Evolutionary conservation across 2,113 vertebrate species (phyloP).

Genomic region (Trichomycterus rosablanca): DNA sequence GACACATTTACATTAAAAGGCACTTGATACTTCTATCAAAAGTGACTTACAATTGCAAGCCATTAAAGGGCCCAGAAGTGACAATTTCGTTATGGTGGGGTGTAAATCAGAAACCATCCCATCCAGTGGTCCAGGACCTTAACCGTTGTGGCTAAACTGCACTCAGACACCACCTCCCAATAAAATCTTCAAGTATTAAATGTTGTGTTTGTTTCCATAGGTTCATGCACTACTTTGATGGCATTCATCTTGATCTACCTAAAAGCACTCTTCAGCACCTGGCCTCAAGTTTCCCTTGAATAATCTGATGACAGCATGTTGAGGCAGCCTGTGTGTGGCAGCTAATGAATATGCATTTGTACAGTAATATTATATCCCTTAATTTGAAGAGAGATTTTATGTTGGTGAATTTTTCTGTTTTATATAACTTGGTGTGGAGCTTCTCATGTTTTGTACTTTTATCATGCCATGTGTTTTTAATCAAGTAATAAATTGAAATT

Average conservation of each 20-base stretch:
- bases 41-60: too few species aligned
- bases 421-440: constrained; percentile 13
- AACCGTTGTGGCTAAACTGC: too few species aligned
- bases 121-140: too few species aligned
- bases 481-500: constrained; percentile 46
- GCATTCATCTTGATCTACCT: constrained; percentile 81
- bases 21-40: too few species aligned
- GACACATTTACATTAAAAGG: too few species aligned
- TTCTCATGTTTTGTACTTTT: constrained; percentile 42
- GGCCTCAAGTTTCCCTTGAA: constrained; percentile 80
- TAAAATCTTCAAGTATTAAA: not conserved
- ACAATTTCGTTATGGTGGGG: too few species aligned
- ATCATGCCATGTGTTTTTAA: constrained; percentile 37
- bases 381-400: constrained; percentile 27
- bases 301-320: not conserved
- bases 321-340: not conserved
- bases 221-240: constrained; percentile 92
- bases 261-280: constrained; percentile 73
- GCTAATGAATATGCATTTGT: constrained; percentile 39
- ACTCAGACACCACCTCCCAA: too few species aligned
- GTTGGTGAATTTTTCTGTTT: not conserved
- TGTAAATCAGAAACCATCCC: too few species aligned
- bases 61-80: too few species aligned
- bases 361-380: constrained; percentile 42
- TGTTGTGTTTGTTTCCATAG: constrained; percentile 56